Evolutionary conservation across 2,888 invertebrate species (phyloP), one percentile per base, ranked within the genome.

Genomic region (Hemistola chrysoprasaria): DNA sequence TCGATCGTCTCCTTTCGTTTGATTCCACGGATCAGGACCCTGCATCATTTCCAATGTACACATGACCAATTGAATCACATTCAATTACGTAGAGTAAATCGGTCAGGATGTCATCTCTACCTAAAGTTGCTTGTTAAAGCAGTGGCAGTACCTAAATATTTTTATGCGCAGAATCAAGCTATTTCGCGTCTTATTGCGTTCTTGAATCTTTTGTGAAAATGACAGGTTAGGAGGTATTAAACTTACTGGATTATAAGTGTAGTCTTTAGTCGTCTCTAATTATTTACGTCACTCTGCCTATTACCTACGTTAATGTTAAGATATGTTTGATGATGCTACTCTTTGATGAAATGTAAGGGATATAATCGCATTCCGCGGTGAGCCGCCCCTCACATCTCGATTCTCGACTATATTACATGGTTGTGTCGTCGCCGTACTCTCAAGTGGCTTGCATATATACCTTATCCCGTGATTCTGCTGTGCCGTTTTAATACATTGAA

Each of bases 361-460:
- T 72, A 67, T 75, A 78, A 80, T 79, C 68, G 70, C 75, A 81
- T 81, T 81, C 79, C 71, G 77, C 78, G 75, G 73, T 75, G 56
- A 65, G 65, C 58, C 64, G 59, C 71, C 71, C 65, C 76, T 16
- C 16, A 3, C 16, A 16, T 4, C 16, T 16, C 16, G 2, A 16
- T 64, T 62, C 53, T 48, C 39, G 41, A 47, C 55, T 48, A 50
- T 60, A 62, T 69, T 71, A 68, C 72, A 69, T 62, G 65, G 61
- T 62, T 57, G 58, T 59, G 62, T 47, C 54, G 56, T 44, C 50
- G 48, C 43, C 53, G 59, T 56, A 51, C 53, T 65, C 57, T 56
- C 54, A 65, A 65, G 64, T 71, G 62, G 65, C 61, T 33, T 62
- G 40, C 44, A 43, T 56, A n/a, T 73, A 65, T 61, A 64, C 50